These are phyloP conservation scores for Rhopalosiphum maidis DNA, from an alignment of 1,140 invertebrate genomes.

Conservation along the genomic window DNA sequence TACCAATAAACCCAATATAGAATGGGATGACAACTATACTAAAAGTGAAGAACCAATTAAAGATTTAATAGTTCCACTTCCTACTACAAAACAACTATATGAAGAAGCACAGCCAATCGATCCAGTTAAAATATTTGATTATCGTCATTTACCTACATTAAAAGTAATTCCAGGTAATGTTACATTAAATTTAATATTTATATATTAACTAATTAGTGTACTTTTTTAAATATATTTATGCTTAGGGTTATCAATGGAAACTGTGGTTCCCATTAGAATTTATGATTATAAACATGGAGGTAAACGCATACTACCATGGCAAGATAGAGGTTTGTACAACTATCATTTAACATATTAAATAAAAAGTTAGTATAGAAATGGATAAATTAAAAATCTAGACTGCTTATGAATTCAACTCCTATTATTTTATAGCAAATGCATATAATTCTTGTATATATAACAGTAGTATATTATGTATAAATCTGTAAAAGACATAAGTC, in stretches of 20 bases:
- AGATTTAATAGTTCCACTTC: not conserved
- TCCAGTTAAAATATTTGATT: conserved; percentile 55
- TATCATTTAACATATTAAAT: not conserved
- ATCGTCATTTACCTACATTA: conserved; percentile 52
- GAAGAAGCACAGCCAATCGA: conserved; percentile 37
- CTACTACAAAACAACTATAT: not conserved
- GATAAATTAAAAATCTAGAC: not conserved
- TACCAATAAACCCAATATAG: not conserved
- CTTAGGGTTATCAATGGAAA: conserved; percentile 48
- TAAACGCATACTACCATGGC: conserved; percentile 50
- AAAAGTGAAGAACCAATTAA: conserved; percentile 23
- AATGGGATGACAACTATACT: not conserved
- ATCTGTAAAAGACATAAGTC: no score
- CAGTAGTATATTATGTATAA: no score
- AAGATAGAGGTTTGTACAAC: conserved; percentile 50
- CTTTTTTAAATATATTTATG: not conserved
- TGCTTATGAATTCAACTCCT: no score
- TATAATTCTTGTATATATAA: no score
- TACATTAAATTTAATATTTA: not conserved
- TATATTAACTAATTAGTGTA: not conserved
- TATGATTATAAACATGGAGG: conserved; percentile 54
- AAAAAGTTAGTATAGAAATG: not conserved
- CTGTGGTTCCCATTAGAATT: conserved; percentile 41
- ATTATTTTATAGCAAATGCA: no score
- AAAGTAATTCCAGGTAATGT: conserved; percentile 56